These are phyloP conservation scores for Cryptosula pallasiana DNA, from an alignment of 2,888 invertebrate genomes.

Conservation along the genomic window DNA sequence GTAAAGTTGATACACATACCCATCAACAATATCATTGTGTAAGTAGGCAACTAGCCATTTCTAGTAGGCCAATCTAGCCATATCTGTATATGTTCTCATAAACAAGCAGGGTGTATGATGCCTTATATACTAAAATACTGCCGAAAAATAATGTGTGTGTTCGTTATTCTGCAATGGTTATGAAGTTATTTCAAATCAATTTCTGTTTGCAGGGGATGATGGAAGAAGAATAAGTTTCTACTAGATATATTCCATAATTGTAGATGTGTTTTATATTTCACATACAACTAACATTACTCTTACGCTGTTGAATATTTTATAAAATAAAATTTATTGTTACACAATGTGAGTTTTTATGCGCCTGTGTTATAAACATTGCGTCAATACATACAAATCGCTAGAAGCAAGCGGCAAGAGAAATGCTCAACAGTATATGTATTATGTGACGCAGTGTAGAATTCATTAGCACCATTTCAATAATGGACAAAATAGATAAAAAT, in stretches of 20 bases:
- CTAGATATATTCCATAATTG: no score
- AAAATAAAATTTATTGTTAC: not conserved
- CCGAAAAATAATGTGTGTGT: no score
- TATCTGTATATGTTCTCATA: no score
- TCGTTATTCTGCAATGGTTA: no score
- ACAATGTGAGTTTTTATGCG: not conserved
- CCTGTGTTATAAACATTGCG: not conserved
- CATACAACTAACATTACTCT: not conserved
- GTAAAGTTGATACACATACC: constrained; percentile 99
- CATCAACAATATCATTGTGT: constrained; percentile 64
- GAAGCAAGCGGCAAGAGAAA: not conserved
- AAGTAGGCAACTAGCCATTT: no score
- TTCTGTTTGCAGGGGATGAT: not conserved
- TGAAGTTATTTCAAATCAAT: no score
- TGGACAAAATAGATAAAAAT: not conserved
- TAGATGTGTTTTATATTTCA: not conserved
- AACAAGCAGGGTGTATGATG: no score
- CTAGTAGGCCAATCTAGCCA: no score
- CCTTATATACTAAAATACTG: no score
- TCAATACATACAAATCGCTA: not conserved
- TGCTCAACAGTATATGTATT: not conserved
- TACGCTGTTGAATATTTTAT: not conserved
- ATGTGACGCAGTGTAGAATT: not conserved
- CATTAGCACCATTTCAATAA: not conserved
- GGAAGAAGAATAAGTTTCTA: not conserved